Base-by-base conservation (phyloP, 2,113 vertebrate species). In the Brachirus orientalis region DNA sequence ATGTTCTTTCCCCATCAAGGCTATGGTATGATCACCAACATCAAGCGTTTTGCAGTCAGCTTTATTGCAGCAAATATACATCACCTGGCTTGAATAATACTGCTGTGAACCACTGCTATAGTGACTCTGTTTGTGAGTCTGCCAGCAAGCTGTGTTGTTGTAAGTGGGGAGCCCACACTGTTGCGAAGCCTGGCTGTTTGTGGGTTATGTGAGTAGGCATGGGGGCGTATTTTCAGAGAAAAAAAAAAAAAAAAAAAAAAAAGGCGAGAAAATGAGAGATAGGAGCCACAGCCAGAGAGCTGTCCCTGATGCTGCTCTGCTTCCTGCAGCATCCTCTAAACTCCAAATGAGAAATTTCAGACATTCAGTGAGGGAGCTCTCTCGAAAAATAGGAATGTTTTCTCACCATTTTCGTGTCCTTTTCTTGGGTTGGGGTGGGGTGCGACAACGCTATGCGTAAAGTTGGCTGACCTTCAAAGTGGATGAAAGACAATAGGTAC, bases 341-440 rank as follows among this genome's bases (percentile, higher is more conserved):
- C 82, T 64, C 78, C 81, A 90, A 91, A 93, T 92, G 89, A 92
- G 86, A 92, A 91, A 89, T 89, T 79, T 87, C 68, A 80, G 84
- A 83, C 84, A 86, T 85, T 73, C 71, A 83, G 82, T 75, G 73
- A 91, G 89, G 80, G 71, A 80, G 65, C 79, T 85, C 28, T 43
- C 73, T 70, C 72, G 71, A 84, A 83, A n/a, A 85, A 77, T 90
- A 79, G 80, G 91, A 88, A 86, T 90, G 78, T 90, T 89, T 89
- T 88, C 82, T 59, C 69, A 73, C 72, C 69, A 61, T 61, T 73
- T 73, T 62, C 69, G 63, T 74, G 59, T 57, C 75, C 74, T 86
- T 80, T 79, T 89, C 86, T 57, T n/a, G n/a, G n/a, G n/a, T 69
- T 74, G 78, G 28, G 28, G 3, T 28, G 28, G 28, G 28, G 14